A percentile compares a stretch with the other conserved stretches of the same genome.
Evolutionary conservation across 2,888 invertebrate species (phyloP).

Genomic region (Lapara coniferarum): DNA sequence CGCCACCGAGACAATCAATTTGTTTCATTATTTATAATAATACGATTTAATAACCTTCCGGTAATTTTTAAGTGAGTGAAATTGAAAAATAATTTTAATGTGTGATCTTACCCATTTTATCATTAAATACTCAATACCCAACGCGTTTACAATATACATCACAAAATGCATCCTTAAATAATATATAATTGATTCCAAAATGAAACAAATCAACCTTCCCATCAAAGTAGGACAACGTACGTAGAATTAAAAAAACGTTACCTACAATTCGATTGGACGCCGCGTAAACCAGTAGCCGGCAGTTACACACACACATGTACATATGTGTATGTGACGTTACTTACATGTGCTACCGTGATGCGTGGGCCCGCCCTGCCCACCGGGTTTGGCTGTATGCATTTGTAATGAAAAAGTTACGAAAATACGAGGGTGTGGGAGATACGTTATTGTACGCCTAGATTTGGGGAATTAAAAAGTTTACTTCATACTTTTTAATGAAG

Average conservation of each 20-base stretch:
- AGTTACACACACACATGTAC: conserved; percentile 49
- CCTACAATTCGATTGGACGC: conserved; percentile 63
- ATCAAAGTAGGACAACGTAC: not conserved
- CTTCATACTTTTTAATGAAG: too few relatives aligned
- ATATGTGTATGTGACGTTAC: conserved; percentile 48
- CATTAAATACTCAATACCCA: too few relatives aligned
- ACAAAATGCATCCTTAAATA: not conserved
- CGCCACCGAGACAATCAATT: too few relatives aligned
- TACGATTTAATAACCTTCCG: not conserved
- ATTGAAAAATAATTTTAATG: not conserved
- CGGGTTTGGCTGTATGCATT: conserved; percentile 1
- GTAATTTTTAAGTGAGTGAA: not conserved
- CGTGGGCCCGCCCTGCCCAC: conserved; percentile 51
- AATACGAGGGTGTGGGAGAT: too few relatives aligned
- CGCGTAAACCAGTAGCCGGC: conserved; percentile 81
- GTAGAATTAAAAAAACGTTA: conserved; percentile 1
- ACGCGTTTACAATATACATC: too few relatives aligned
- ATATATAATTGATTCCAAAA: not conserved
- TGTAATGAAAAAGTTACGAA: not conserved
- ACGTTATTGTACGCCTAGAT: too few relatives aligned
- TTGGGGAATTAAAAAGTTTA: too few relatives aligned
- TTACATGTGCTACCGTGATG: conserved; percentile 57
- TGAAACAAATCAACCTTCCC: not conserved
- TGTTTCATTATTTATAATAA: not conserved
- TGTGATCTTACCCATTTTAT: too few relatives aligned